These are phyloP conservation scores for Rhinichthys osculus DNA, from an alignment of 2,797 vertebrate species.

Conservation along the genomic window DNA sequence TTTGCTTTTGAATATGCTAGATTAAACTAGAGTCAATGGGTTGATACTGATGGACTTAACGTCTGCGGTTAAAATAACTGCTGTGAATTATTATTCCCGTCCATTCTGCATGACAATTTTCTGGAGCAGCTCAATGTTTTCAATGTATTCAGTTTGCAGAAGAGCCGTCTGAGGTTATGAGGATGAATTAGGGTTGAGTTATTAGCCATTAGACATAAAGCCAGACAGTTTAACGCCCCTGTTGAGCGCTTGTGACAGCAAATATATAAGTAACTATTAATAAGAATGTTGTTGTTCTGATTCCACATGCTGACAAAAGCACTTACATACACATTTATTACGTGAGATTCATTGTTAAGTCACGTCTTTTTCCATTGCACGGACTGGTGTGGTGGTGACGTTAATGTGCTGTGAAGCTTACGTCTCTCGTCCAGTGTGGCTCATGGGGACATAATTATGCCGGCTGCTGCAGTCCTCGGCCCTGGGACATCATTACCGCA, in stretches of 20 bases:
- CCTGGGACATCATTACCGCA: slow-evolving; percentile 45
- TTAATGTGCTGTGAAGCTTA: slow-evolving; percentile 41
- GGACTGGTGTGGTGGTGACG: slow-evolving; percentile 25
- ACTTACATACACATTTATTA: slow-evolving; percentile 13
- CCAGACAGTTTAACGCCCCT: slow-evolving; percentile 16
- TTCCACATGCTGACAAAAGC: slow-evolving; percentile 15
- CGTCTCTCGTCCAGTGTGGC: slow-evolving; percentile 19
- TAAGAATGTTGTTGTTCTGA: slow-evolving; percentile 28
- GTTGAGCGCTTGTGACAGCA: background rate
- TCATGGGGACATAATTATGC: slow-evolving; percentile 53
- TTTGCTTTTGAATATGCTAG: slow-evolving; percentile 16
- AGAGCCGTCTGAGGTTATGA: slow-evolving; percentile 8
- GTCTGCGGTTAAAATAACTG: background rate
- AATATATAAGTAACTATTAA: slow-evolving; percentile 21
- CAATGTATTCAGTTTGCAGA: background rate
- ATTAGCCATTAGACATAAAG: slow-evolving; percentile 36
- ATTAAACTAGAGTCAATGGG: slow-evolving; percentile 30
- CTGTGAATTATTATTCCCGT: slow-evolving; percentile 13
- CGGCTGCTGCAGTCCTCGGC: slow-evolving; percentile 15
- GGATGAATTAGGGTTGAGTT: slow-evolving; percentile 9
- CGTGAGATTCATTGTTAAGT: slow-evolving; percentile 29
- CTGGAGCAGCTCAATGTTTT: slow-evolving; percentile 22
- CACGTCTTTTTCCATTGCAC: background rate
- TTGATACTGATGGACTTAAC: slow-evolving; percentile 22
- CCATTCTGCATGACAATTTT: slow-evolving; percentile 10